These are phyloP conservation scores for Mesochorus sp. DNA, from an alignment of 2,888 invertebrate species.

Conservation along the genomic window DNA sequence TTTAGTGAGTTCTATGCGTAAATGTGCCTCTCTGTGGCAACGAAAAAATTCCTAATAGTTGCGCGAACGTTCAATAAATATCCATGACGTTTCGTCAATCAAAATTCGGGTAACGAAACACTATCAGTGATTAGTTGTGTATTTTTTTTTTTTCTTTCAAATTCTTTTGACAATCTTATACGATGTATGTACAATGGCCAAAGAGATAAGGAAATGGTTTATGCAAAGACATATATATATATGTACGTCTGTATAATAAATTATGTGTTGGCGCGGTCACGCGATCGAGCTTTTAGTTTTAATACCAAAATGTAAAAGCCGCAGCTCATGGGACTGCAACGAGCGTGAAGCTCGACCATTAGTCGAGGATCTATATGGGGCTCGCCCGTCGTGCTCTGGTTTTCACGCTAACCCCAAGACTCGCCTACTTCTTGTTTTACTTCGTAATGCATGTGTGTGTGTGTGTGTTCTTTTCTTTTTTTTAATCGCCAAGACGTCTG, in stretches of 20 bases:
- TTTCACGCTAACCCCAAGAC: constrained; percentile 49
- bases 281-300: constrained; percentile 60
- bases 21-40: no score
- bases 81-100: no score
- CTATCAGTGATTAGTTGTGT: not conserved
- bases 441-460: no score
- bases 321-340: constrained; percentile 29
- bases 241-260: not conserved
- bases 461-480: not conserved
- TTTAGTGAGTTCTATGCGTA: no score
- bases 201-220: constrained; percentile 10
- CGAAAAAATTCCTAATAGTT: no score
- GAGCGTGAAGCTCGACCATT: constrained; percentile 59
- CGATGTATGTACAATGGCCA: not conserved
- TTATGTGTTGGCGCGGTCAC: constrained; percentile 30
- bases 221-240: not conserved
- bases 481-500: constrained; percentile 15
- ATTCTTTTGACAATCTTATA: constrained; percentile 30
- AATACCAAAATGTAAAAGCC: constrained; percentile 50
- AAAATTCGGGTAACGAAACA: no score
- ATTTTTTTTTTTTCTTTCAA: no score
- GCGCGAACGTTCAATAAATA: no score
- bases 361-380: constrained; percentile 3
- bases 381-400: constrained; percentile 56
- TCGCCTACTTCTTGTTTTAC: constrained; percentile 46